Evolutionary conservation across 2,888 invertebrate genomes (phyloP).

Genomic region (Colletes collaris): DNA sequence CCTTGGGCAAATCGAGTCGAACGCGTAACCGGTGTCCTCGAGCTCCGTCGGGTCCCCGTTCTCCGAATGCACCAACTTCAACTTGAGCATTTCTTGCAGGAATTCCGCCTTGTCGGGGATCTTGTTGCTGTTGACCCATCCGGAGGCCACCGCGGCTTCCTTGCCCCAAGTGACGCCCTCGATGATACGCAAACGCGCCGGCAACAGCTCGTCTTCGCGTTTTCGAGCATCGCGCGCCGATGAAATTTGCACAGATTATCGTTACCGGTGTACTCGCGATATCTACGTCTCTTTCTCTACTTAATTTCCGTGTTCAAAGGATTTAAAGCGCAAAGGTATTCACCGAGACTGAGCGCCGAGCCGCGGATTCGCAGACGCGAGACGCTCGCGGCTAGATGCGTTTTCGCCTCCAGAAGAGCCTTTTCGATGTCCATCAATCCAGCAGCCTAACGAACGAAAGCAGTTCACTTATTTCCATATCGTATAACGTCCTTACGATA

Average conservation of each 20-base stretch:
- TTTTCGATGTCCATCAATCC: constrained; percentile 85
- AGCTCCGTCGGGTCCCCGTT: constrained; percentile 72
- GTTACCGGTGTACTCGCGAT: neutral
- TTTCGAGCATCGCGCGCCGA: neutral
- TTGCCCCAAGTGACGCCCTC: constrained; percentile 86
- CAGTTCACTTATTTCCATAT: too few relatives aligned
- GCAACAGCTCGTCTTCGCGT: constrained; percentile 86
- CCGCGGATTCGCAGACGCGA: constrained; percentile 90
- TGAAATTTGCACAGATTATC: constrained; percentile 14
- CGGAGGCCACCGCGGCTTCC: constrained; percentile 86
- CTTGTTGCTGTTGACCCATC: constrained; percentile 92
- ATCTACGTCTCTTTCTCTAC: neutral
- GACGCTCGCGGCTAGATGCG: constrained; percentile 90
- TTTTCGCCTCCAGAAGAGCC: constrained; percentile 87
- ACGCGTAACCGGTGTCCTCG: constrained; percentile 83
- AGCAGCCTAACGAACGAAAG: constrained; percentile 54
- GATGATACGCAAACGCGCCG: constrained; percentile 87
- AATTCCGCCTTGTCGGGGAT: constrained; percentile 84
- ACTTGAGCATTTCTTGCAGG: constrained; percentile 82
- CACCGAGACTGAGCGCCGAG: constrained; percentile 87
- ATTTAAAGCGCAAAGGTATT: constrained; percentile 15
- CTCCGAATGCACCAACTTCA: constrained; percentile 83
- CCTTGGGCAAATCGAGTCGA: constrained; percentile 86
- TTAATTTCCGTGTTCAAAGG: neutral
- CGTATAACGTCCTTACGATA: too few relatives aligned